Conservation (phyloP, 1,140 invertebrate genomes). For the Aphelinus atriplicis region DNA sequence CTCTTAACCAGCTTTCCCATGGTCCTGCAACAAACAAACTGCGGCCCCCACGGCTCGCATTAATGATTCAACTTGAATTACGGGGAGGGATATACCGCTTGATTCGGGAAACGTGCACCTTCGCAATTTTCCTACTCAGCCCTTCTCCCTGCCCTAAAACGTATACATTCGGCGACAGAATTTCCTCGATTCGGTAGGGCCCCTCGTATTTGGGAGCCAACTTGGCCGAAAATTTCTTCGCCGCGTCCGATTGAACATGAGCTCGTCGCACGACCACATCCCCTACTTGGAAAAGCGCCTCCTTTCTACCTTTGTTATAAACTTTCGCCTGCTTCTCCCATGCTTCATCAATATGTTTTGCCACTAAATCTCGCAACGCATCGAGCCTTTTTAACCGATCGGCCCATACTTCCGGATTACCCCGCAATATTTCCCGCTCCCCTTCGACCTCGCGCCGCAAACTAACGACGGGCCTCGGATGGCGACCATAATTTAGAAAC, state of each 20-base stretch:
- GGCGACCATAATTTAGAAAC: slow-evolving; percentile 27
- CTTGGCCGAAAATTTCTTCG: slow-evolving; percentile 48
- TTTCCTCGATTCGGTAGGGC: slow-evolving; percentile 48
- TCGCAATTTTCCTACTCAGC: no score
- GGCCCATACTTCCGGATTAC: neutral
- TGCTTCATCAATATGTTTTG: neutral
- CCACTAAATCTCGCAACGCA: neutral
- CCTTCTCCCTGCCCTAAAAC: slow-evolving; percentile 26
- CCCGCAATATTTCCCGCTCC: neutral
- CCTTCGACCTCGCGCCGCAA: neutral
- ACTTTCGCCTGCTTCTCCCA: neutral
- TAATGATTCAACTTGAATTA: neutral
- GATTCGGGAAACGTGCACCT: no score
- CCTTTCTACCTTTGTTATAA: neutral
- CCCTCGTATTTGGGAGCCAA: slow-evolving; percentile 55
- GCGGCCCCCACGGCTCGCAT: no score
- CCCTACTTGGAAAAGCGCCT: neutral
- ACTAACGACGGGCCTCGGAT: neutral
- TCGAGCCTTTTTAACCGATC: neutral
- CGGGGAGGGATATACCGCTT: neutral
- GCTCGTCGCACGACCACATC: slow-evolving; percentile 11
- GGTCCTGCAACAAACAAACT: no score
- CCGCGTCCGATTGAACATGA: slow-evolving; percentile 30
- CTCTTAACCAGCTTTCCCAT: no score
- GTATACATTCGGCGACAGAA: slow-evolving; percentile 44